Evolutionary conservation across 2,113 vertebrate genomes (phyloP), one percentile per base, ranked within the genome.

Genomic region (Seriola quinqueradiata): DNA sequence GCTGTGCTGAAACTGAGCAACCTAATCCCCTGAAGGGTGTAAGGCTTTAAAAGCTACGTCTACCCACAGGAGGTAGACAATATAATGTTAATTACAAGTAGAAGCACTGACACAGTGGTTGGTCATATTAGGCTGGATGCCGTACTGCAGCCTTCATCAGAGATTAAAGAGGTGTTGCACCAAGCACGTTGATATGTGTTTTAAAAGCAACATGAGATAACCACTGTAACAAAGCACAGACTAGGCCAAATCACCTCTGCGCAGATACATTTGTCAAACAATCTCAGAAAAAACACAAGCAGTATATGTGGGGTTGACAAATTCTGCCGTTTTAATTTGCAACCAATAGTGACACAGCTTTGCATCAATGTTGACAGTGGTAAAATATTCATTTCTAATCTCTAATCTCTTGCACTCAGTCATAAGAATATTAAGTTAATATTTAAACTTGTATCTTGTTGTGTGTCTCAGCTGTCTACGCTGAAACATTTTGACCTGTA

Each of bases 61-160:
- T 55, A 61, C 42, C 36, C n/a, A 34, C 23, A 21, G 13, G 66
- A 74, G 23, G 44, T 23, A 2, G 8, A 25, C 46, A 50, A 17
- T 6, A 50, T 50, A 16, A 50, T 36, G 59, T 70, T 23, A 46
- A 75, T 36, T 42, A 50, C 7, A 32, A 16, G 25, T 50, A 32
- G 32, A 52, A 77, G 9, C 11, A 25, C 48, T 65, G 70, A 44
- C 0, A 1, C 14, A 42, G 68, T 42, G 19, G 7, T 17, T 9
- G n/a, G 44, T 28, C 67, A 44, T 32, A 2, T 16, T 3, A 60
- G 46, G 28, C 60, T 23, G 16, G 71, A 79, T 21, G 23, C 21
- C 28, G 70, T 75, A 50, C 58, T 34, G 52, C 38, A 65, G 59
- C 23, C 7, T 79, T 77, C 19, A 28, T 57, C 23, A 16, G 6